These are phyloP conservation scores for Chaenodraco wilsoni DNA, from an alignment of 2,797 vertebrate genomes.

Conservation along the genomic window DNA sequence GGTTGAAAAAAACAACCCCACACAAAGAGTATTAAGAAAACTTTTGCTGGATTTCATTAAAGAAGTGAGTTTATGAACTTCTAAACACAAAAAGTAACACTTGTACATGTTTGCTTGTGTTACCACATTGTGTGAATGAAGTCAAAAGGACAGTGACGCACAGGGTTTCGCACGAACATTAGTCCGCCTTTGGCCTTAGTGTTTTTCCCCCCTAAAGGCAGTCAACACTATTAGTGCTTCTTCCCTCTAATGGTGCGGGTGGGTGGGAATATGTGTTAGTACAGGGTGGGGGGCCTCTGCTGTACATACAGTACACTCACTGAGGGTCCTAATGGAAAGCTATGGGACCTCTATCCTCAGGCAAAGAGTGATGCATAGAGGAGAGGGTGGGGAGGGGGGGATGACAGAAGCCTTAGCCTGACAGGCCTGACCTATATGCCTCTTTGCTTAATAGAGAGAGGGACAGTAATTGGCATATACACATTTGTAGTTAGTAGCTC, in stretches of 20 bases:
- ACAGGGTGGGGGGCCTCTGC: slow-evolving; percentile 51
- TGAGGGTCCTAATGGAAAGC: slow-evolving; percentile 91
- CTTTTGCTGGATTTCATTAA: slow-evolving; percentile 63
- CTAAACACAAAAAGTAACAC: slow-evolving; percentile 28
- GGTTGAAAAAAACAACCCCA: slow-evolving; percentile 8
- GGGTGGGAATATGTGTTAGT: slow-evolving; percentile 57
- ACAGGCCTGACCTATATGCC: slow-evolving; percentile 96
- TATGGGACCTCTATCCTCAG: slow-evolving; percentile 90
- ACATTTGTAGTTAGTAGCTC: slow-evolving; percentile 43
- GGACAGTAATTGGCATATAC: slow-evolving; percentile 57
- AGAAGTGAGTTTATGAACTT: slow-evolving; percentile 39
- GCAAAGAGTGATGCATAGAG: slow-evolving; percentile 83
- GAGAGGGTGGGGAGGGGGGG: slow-evolving; percentile 82
- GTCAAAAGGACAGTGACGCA: slow-evolving; percentile 19
- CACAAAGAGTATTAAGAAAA: slow-evolving; percentile 61
- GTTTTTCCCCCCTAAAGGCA: slow-evolving; percentile 81
- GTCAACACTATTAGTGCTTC: slow-evolving; percentile 86
- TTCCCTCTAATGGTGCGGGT: slow-evolving; percentile 85
- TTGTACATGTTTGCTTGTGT: slow-evolving; percentile 14
- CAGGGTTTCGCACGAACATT: slow-evolving; percentile 42
- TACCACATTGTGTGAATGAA: slow-evolving; percentile 16
- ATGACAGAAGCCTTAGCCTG: slow-evolving; percentile 89
- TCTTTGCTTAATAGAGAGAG: slow-evolving; percentile 63
- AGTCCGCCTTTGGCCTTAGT: slow-evolving; percentile 74
- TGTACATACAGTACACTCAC: slow-evolving; percentile 87